Conservation (phyloP, 2,113 vertebrate species). For the Lipophrys pholis region DNA sequence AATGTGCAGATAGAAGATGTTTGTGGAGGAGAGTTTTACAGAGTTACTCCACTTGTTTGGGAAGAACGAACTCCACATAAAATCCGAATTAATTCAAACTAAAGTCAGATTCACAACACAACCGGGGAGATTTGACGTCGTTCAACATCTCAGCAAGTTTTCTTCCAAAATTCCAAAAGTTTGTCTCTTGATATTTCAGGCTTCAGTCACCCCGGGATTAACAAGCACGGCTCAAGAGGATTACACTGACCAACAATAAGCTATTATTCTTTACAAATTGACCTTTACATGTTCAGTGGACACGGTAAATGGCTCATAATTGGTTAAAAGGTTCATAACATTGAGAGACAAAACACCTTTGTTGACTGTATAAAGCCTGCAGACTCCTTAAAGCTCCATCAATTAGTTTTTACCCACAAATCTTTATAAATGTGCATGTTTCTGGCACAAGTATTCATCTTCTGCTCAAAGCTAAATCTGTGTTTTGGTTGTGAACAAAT, state of each 20-base stretch:
- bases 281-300: neutral
- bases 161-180: too few relatives aligned
- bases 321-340: neutral
- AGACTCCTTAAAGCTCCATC: too few relatives aligned
- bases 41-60: conserved; percentile 60
- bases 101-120: too few relatives aligned
- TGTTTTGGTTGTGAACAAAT: too few relatives aligned
- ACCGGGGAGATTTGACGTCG: too few relatives aligned
- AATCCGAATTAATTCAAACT: too few relatives aligned
- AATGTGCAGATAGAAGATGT: neutral
- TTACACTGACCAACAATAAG: conserved; percentile 40
- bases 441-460: too few relatives aligned
- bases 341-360: neutral
- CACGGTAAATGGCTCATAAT: neutral
- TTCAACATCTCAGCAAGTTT: too few relatives aligned
- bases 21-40: conserved; percentile 31
- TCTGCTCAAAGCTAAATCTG: too few relatives aligned
- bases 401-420: too few relatives aligned
- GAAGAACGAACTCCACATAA: neutral
- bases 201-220: conserved; percentile 32
- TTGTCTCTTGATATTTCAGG: neutral
- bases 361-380: neutral
- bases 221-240: conserved; percentile 3
- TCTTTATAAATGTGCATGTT: too few relatives aligned
- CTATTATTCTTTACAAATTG: neutral